Conservation (phyloP, 2,797 vertebrate species). For the Lutjanus campechanus region DNA sequence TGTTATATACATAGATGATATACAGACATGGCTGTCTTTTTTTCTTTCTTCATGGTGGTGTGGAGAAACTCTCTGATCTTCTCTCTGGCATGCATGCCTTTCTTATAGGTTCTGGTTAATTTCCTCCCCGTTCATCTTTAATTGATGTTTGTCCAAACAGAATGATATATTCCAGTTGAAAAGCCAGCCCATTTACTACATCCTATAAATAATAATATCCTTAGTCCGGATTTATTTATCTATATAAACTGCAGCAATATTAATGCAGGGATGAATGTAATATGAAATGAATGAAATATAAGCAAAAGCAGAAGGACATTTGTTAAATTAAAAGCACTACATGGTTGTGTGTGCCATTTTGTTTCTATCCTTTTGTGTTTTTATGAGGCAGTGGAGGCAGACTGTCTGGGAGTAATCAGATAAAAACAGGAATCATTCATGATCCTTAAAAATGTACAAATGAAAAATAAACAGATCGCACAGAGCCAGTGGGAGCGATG, state of each 20-base stretch:
- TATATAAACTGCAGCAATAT: constrained; percentile 33
- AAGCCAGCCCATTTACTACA: constrained; percentile 46
- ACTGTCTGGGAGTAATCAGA: constrained; percentile 86
- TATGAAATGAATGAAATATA: constrained; percentile 58
- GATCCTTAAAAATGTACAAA: constrained; percentile 83
- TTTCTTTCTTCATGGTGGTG: constrained; percentile 69
- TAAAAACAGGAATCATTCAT: constrained; percentile 84
- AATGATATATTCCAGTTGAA: constrained; percentile 56
- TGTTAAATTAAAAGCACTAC: constrained; percentile 75
- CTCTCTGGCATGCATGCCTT: constrained; percentile 50
- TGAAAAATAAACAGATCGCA: constrained; percentile 82
- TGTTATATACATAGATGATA: constrained; percentile 72
- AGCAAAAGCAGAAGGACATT: constrained; percentile 71
- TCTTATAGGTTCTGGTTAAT: constrained; percentile 60
- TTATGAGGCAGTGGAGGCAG: constrained; percentile 82
- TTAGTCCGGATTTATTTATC: constrained; percentile 40
- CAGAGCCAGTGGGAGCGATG: constrained; percentile 76
- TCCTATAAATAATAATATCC: constrained; percentile 58
- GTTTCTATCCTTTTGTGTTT: constrained; percentile 72
- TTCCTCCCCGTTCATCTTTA: constrained; percentile 63
- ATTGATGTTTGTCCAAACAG: constrained; percentile 64
- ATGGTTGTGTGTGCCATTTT: constrained; percentile 71
- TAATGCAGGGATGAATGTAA: constrained; percentile 60
- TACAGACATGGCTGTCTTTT: constrained; percentile 62
- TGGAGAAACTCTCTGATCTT: constrained; percentile 73